A percentile compares a stretch with the other conserved stretches of the same genome.
Evolutionary conservation across 2,797 vertebrate species (phyloP).

Genomic region (Phataginus tricuspis): DNA sequence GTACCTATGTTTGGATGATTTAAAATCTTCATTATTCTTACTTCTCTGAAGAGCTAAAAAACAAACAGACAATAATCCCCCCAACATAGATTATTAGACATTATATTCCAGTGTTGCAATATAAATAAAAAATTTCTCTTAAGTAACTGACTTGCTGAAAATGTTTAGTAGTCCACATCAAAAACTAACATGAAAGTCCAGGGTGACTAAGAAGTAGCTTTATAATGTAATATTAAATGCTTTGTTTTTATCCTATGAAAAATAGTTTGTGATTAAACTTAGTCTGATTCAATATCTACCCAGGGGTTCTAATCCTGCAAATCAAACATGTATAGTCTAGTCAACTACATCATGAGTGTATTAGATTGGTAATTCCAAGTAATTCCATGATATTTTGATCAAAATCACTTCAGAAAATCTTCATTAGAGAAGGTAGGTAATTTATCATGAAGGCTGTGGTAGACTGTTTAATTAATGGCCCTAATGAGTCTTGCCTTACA

Average conservation of each 20-base stretch:
- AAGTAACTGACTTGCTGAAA: background rate
- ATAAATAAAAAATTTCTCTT: conserved; percentile 24
- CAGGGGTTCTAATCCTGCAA: background rate
- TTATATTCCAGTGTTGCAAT: conserved; percentile 1
- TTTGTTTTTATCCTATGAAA: background rate
- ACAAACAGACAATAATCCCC: conserved; percentile 73
- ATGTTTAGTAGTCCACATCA: background rate
- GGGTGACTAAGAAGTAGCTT: background rate
- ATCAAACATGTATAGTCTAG: background rate
- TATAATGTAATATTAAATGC: background rate
- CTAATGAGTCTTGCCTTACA: background rate
- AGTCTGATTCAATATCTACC: background rate
- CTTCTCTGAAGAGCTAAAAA: conserved; percentile 99
- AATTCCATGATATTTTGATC: background rate
- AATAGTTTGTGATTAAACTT: background rate
- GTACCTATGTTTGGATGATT: conserved; percentile 99
- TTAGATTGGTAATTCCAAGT: background rate
- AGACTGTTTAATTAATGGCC: background rate
- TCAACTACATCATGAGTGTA: background rate
- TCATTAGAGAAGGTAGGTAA: background rate
- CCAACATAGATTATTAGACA: conserved; percentile 53
- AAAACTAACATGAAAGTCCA: background rate
- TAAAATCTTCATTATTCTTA: conserved; percentile 99
- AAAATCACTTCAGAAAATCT: background rate
- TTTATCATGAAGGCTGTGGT: background rate